Percentiles rank a stretch among this genome's conserved stretches.
These are phyloP conservation scores for Doris montereyensis DNA, from an alignment of 2,888 invertebrate genomes.

Conservation along the genomic window DNA sequence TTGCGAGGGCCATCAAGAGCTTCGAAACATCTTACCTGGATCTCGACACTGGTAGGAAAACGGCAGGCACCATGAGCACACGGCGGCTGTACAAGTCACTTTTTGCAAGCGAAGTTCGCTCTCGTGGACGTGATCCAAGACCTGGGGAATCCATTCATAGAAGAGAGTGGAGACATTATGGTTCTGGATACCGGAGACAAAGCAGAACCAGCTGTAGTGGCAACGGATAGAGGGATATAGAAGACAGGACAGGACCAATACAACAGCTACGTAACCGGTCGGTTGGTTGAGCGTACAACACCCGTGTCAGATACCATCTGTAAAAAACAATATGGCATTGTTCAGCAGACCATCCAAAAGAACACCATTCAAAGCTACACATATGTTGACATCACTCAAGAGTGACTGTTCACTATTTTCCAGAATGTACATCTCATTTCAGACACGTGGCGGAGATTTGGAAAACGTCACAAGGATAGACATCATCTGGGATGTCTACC, in stretches of 20 bases:
- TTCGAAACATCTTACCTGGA: neutral
- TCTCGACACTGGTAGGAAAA: too few species aligned
- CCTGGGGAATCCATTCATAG: neutral
- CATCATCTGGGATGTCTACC: neutral
- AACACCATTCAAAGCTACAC: neutral
- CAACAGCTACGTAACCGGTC: neutral
- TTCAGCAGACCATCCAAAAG: neutral
- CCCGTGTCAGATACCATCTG: neutral
- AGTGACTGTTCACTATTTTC: neutral
- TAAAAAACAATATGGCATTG: too few species aligned
- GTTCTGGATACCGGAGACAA: neutral
- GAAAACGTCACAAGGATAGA: neutral
- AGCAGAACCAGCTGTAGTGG: neutral
- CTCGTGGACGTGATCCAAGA: neutral
- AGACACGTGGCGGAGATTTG: neutral
- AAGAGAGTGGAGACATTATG: neutral
- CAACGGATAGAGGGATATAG: neutral
- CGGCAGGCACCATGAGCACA: too few species aligned
- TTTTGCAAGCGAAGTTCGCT: too few species aligned
- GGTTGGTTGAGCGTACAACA: neutral
- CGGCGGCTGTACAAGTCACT: too few species aligned
- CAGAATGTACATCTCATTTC: neutral
- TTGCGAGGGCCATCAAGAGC: neutral
- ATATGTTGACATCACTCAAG: neutral
- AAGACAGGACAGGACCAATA: neutral